Evolutionary conservation across 2,797 vertebrate genomes (phyloP).

Genomic region (Danionella dracula): DNA sequence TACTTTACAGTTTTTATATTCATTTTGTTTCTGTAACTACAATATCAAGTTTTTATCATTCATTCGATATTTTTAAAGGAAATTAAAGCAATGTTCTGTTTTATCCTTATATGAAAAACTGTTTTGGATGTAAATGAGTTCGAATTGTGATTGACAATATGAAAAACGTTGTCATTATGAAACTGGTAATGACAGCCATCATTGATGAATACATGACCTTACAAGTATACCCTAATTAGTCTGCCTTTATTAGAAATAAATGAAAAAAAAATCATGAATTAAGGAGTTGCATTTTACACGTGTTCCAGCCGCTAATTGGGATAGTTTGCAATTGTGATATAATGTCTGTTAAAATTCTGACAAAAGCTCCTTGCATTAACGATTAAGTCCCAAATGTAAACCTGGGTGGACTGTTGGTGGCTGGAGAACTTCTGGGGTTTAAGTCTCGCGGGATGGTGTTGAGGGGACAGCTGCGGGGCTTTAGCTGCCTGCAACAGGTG

Average conservation of each 20-base stretch:
- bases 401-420: background rate
- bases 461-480: background rate
- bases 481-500: constrained; percentile 21
- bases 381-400: background rate
- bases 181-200: too few relatives aligned
- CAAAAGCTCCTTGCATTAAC: background rate
- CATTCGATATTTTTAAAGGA: too few relatives aligned
- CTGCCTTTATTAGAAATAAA: background rate
- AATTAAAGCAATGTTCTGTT: too few relatives aligned
- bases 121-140: too few relatives aligned
- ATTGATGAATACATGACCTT: background rate
- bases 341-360: background rate
- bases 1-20: too few relatives aligned
- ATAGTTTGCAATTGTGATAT: background rate
- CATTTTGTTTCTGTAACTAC: too few relatives aligned
- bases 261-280: background rate
- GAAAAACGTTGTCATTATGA: too few relatives aligned
- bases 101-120: too few relatives aligned
- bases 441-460: background rate
- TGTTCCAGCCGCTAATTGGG: background rate
- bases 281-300: background rate
- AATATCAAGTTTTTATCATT: too few relatives aligned
- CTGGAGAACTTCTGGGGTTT: background rate
- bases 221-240: background rate
- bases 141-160: too few relatives aligned